Base-by-base conservation (phyloP, 1,140 invertebrate genomes). In the Mactra quadrangularis region DNA sequence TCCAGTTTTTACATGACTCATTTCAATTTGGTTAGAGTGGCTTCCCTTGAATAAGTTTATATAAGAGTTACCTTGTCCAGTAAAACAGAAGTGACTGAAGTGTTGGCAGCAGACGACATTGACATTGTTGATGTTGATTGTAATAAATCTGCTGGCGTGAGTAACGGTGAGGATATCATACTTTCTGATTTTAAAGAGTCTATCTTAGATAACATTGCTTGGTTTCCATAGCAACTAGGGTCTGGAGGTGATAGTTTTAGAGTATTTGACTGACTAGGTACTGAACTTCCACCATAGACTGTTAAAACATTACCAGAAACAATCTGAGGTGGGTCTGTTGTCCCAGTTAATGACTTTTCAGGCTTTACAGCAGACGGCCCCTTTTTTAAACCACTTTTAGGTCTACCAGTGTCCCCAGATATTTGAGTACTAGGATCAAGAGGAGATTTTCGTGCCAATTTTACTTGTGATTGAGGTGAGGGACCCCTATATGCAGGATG, bases 71-170 rank as follows among this genome's bases (percentile, higher is more conserved):
- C 76, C 47, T 78, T 78, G 15, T 78, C 76, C 29, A 11, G 55
- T 76, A 55, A 38, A 38, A 11, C 13, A 13, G 71, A 71, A 19
- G 50, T 45, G n/a, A 13, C 1, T 59, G 71, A 35, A 15, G 74
- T 78, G 1, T 27, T 35, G 19, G 76, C 29, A 1, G 31, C 19
- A 41, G 31, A n/a, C 19, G 57, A 9, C 7, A 47, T 52, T 19
- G 41, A 31, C 47, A 55, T 17, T 0, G 52, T 27, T 71, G 66
- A 70, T 19, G 77, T 60, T n/a, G 45, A 52, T 15, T 78, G 60
- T 50, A 81, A 31, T 1, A 81, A 52, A 33, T 81, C 77, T 31
- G 64, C 77, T 9, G 77, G 77, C 31, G 77, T 81, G 33, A 81
- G 38, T 45, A 81, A 47, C 53, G 76, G 62, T n/a, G 74, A 62